Base-by-base conservation (phyloP, 2,113 vertebrate genomes). In the Rhea pennata region DNA sequence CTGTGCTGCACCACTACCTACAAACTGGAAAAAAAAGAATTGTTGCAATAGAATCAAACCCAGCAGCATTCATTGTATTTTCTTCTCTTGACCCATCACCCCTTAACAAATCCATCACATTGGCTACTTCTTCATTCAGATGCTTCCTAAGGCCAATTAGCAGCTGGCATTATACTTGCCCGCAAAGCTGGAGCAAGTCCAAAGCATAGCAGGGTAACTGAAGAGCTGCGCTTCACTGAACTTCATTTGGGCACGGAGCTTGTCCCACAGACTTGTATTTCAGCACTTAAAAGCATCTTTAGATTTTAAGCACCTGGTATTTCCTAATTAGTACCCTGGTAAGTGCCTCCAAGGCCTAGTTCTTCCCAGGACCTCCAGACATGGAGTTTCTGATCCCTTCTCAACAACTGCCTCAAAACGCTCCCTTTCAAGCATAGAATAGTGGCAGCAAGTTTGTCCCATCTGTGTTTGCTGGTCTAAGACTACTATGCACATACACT, bases 401-500 rank as follows among this genome's bases (percentile, higher is more conserved):
- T 61, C 51, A 84, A 54, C 26, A 54, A 48, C 53, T 27, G 53
- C 53, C 26, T 27, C 53, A 54, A 54, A 54, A 54, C 8, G 26
- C 26, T 15, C 73, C 5, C 15, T 65, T 84, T 46, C 65, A 85
- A 53, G 3, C 24, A 20, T 4, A 76, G 48, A 65, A 50, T 2
- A 23, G 26, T 73, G 39, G 31, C 24, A 83, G 46, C 3, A 21
- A 69, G 65, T 73, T 29, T 80, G 5, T 44, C 31, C 36, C 5
- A 46, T 76, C 76, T 75, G 6, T 54, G 10, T 53, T 87, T 73
- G 64, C 24, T 15, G 7, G 21, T 19, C 69, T 61, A 76, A 76
- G n/a, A 46, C 9, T 48, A 0, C 0, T 31, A 6, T 9, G 3
- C 3, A 7, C 24, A 46, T 13, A 46, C 4, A 65, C 6, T 5